These are phyloP conservation scores for Rhynchotus rufescens DNA, from an alignment of 2,797 vertebrate genomes.

Conservation along the genomic window DNA sequence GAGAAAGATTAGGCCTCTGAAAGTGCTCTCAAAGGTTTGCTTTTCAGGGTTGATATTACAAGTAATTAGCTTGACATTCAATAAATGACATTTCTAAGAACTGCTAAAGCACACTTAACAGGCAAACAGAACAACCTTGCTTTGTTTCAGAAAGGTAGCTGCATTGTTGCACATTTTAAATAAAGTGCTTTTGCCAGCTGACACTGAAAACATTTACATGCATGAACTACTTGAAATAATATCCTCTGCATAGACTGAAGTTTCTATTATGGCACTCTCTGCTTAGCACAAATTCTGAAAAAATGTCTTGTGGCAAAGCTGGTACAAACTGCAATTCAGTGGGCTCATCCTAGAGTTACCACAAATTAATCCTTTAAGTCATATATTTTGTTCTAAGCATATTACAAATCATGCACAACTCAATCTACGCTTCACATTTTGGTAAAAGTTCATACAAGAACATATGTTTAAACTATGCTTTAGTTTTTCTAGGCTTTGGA, in stretches of 20 bases:
- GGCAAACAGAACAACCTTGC: conserved; percentile 44
- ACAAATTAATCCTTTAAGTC: conserved; percentile 48
- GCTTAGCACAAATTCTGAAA: conserved; percentile 27
- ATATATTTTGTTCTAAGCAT: conserved; percentile 1
- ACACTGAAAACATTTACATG: conserved; percentile 55
- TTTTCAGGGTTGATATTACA: conserved; percentile 59
- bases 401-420: neutral
- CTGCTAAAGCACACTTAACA: conserved; percentile 39
- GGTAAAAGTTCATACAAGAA: neutral
- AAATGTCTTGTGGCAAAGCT: conserved; percentile 40
- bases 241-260: neutral
- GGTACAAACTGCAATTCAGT: neutral
- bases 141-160: conserved; percentile 49
- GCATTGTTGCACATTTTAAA: conserved; percentile 44
- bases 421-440: neutral
- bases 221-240: conserved; percentile 51
- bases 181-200: conserved; percentile 27
- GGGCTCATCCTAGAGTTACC: neutral
- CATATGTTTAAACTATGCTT: neutral
- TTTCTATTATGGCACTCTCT: conserved; percentile 12
- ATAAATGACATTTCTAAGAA: conserved; percentile 70
- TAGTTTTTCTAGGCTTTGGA: neutral
- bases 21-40: conserved; percentile 52
- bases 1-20: conserved; percentile 43
- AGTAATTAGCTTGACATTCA: conserved; percentile 75